Base-by-base conservation (phyloP, 2,888 invertebrate species). In the Disparrhopalites patrizii region DNA sequence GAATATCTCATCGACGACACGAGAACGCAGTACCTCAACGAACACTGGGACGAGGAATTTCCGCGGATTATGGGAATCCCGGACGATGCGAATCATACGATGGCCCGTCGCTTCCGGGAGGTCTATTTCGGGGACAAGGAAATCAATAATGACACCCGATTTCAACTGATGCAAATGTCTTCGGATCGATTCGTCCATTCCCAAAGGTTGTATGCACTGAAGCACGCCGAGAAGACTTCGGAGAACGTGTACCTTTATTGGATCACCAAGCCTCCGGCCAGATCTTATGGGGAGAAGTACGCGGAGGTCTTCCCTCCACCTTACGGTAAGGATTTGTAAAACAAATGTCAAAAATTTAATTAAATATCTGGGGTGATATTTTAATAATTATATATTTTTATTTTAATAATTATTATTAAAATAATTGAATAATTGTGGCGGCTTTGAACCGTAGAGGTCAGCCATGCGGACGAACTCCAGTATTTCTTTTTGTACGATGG, bases 61-160 rank as follows among this genome's bases (percentile, higher is more conserved):
- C 43, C 57, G 7, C 5, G 5, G 2, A 20, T 57, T 8, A n/a
- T 31, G 13, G 52, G 25, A 5, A 31, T 65, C 23, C 62, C 13
- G 3, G 27, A 50, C 28, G 47, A 33, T 25, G 64, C 31, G 8
- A 1, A 50, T 18, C 60, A 50, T 33, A 38, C 50, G 8, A 36
- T 58, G 20, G 56, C 57, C 3, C 25, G 51, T 23, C 5, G 36
- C 25, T 65, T 65, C 50, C 30, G 40, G 4, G 2, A 51, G 28
- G 33, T 57, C 33, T 65, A 65, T 30, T 65, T 65, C 31, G 64
- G 51, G 3, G 47, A 51, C 13, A 5, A 33, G 13, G 3, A 25
- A 30, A 51, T 65, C 23, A 23, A 18, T 23, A 65, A 65, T 47
- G 57, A 65, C 31, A 65, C 64, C 1, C 28, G 64, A 8, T 10